Conservation (phyloP, 2,888 invertebrate genomes). For the Callinectes sapidus region DNA sequence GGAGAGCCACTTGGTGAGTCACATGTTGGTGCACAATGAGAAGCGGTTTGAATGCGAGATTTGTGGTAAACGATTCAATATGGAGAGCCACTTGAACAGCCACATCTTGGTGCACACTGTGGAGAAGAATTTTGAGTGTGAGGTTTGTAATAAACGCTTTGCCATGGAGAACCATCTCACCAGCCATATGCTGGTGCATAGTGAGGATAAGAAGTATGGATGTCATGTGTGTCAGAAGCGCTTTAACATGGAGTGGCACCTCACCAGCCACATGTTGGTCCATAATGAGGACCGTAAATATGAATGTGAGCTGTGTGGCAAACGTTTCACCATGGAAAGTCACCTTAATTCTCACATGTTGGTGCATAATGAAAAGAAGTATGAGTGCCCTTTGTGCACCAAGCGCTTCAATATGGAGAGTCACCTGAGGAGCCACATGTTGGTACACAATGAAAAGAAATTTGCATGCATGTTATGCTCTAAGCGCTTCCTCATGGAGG, state of each 20-base stretch:
- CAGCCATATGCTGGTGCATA: slow-evolving; percentile 62
- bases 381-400: slow-evolving; percentile 56
- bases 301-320: slow-evolving; percentile 59
- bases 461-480: slow-evolving; percentile 53
- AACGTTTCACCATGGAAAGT: slow-evolving; percentile 59
- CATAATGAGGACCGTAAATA: slow-evolving; percentile 61
- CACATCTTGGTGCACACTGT: slow-evolving; percentile 60
- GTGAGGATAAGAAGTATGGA: slow-evolving; percentile 59
- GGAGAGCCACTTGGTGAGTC: slow-evolving; percentile 62
- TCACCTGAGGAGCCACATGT: slow-evolving; percentile 59
- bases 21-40: slow-evolving; percentile 65
- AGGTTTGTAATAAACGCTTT: slow-evolving; percentile 58
- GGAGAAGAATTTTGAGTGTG: slow-evolving; percentile 63
- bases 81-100: slow-evolving; percentile 62
- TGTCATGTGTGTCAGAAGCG: slow-evolving; percentile 58
- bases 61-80: slow-evolving; percentile 62
- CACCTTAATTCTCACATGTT: slow-evolving; percentile 63
- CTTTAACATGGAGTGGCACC: slow-evolving; percentile 58
- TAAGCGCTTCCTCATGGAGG: slow-evolving; percentile 64
- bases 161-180: slow-evolving; percentile 62
- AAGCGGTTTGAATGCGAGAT: slow-evolving; percentile 62
- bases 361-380: slow-evolving; percentile 61
- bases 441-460: slow-evolving; percentile 62
- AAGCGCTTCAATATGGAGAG: slow-evolving; percentile 64
- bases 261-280: slow-evolving; percentile 59